These are phyloP conservation scores for Mactromeris polynyma DNA, from an alignment of 2,888 invertebrate species.

Conservation along the genomic window DNA sequence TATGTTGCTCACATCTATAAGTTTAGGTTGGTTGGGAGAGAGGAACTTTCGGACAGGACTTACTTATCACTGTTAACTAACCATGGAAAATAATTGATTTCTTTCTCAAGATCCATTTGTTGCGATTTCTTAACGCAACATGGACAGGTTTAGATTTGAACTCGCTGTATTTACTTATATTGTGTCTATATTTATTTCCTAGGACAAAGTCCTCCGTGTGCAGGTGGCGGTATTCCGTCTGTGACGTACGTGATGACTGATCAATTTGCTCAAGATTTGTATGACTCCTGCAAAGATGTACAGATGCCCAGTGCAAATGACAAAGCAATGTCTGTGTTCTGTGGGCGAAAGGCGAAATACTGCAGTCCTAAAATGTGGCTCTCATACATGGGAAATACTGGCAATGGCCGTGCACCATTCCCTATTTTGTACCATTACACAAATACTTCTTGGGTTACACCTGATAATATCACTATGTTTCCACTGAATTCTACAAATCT, in stretches of 20 bases:
- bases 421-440: conserved; percentile 86
- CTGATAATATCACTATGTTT: conserved; percentile 58
- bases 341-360: conserved; percentile 91
- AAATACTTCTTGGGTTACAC: conserved; percentile 45
- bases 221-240: conserved; percentile 78
- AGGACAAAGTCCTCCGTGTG: conserved; percentile 10
- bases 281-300: conserved; percentile 94
- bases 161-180: too few relatives aligned
- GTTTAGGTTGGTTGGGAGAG: too few relatives aligned
- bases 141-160: too few relatives aligned
- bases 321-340: conserved; percentile 93
- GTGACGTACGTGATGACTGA: conserved; percentile 92
- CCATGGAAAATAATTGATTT: too few relatives aligned
- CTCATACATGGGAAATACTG: conserved; percentile 87
- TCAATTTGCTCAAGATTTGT: conserved; percentile 91
- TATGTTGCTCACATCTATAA: too few relatives aligned
- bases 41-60: too few relatives aligned
- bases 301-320: conserved; percentile 93
- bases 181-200: too few relatives aligned
- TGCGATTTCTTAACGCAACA: too few relatives aligned
- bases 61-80: too few relatives aligned
- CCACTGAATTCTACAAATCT: conserved; percentile 78
- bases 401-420: conserved; percentile 84
- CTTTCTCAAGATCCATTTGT: too few relatives aligned
- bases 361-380: conserved; percentile 90